phyloP scores from a whole-genome alignment of 1,140 invertebrate species.

The Rhagoletis pomonella region DNA sequence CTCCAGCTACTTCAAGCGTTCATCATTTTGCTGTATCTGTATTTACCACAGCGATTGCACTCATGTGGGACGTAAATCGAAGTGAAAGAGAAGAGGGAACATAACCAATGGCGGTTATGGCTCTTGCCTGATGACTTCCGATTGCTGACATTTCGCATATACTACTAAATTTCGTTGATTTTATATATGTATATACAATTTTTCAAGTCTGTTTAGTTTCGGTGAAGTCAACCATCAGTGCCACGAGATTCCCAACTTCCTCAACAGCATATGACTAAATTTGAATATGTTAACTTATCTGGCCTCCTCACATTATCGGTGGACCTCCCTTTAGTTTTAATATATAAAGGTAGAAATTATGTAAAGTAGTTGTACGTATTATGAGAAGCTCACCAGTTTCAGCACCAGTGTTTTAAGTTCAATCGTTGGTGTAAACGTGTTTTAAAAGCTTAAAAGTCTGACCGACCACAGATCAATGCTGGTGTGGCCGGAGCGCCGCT shows the following conservation, averaged over 20 bases:
- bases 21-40: neutral
- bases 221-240: too few relatives aligned
- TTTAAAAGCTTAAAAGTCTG: neutral
- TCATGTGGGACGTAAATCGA: neutral
- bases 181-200: neutral
- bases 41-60: neutral
- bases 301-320: neutral
- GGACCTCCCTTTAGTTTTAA: neutral
- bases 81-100: neutral
- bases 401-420: neutral
- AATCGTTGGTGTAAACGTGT: neutral
- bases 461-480: neutral
- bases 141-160: neutral
- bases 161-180: too few relatives aligned
- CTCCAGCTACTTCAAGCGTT: neutral
- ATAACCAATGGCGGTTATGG: neutral
- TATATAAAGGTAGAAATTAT: neutral
- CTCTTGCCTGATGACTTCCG: conserved; percentile 12
- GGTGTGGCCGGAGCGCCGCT: neutral
- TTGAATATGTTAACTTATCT: too few relatives aligned
- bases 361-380: neutral
- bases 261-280: too few relatives aligned
- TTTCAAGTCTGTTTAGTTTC: neutral
- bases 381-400: neutral
- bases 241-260: too few relatives aligned